These are phyloP conservation scores for Heterocephalus glaber DNA, from an alignment of 2,113 vertebrate genomes.

Conservation along the genomic window DNA sequence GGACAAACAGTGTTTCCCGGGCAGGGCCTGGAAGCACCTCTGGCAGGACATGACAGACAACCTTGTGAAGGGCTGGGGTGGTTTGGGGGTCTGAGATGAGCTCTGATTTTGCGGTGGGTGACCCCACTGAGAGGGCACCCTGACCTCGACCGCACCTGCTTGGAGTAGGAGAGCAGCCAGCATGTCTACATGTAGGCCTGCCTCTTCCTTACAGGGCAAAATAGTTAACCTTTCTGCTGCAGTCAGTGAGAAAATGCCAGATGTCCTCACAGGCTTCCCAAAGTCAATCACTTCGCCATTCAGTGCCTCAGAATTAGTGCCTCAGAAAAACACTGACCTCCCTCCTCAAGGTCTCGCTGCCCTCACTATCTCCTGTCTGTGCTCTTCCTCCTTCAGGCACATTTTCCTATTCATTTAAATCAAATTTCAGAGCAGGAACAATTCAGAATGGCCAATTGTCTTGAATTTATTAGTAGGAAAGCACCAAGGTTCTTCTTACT, in stretches of 20 bases:
- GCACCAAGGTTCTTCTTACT: neutral
- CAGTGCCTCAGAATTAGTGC: neutral
- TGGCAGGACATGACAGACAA: neutral
- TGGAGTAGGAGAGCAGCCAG: no score
- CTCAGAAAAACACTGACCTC: neutral
- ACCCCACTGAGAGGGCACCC: no score
- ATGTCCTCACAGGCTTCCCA: neutral
- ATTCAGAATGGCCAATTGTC: neutral
- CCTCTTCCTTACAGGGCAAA: neutral
- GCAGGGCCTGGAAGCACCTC: fast-evolving
- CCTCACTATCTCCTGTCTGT: no score
- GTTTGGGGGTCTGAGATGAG: neutral
- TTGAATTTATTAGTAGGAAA: neutral
- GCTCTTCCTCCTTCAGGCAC: neutral
- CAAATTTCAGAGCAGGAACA: neutral
- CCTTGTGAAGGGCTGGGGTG: neutral
- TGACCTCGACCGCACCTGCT: neutral
- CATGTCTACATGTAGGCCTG: neutral
- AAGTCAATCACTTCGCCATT: neutral
- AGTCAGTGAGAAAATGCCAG: neutral
- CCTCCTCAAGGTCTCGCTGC: fast-evolving
- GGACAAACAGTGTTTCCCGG: neutral
- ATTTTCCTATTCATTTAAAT: neutral
- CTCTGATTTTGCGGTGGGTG: no score
- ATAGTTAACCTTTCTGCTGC: neutral